Evolutionary conservation across 2,888 invertebrate genomes (phyloP).

Genomic region (Andrena fulva): DNA sequence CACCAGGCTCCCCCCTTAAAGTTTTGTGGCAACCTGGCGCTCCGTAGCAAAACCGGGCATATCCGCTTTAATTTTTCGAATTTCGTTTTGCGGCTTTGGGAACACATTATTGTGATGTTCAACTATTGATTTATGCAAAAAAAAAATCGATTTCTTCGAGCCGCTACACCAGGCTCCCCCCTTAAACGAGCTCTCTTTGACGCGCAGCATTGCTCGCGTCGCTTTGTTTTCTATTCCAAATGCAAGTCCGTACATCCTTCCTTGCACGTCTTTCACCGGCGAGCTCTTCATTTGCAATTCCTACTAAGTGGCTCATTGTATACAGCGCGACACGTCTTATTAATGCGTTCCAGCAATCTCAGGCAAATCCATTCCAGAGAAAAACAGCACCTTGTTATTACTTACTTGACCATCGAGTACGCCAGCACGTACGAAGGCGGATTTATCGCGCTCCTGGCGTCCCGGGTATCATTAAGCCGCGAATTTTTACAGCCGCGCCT

Average conservation of each 20-base stretch:
- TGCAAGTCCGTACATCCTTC: conserved; percentile 1
- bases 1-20: too few relatives aligned
- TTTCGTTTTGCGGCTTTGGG: too few relatives aligned
- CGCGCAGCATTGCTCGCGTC: conserved; percentile 1
- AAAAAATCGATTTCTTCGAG: too few relatives aligned
- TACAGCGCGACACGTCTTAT: neutral
- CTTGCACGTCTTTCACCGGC: neutral
- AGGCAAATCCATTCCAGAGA: neutral
- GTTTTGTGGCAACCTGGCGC: too few relatives aligned
- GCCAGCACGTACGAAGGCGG: neutral
- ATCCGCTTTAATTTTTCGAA: too few relatives aligned
- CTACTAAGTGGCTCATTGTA: neutral
- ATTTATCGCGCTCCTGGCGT: conserved; percentile 16
- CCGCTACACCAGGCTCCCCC: too few relatives aligned
- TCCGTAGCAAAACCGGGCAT: too few relatives aligned
- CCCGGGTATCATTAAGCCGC: conserved; percentile 48
- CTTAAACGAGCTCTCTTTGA: neutral
- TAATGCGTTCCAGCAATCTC: too few relatives aligned
- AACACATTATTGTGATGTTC: too few relatives aligned
- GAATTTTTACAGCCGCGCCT: conserved; percentile 46
- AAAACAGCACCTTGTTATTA: conserved; percentile 30
- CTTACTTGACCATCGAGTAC: conserved; percentile 18
- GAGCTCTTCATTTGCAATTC: conserved; percentile 8
- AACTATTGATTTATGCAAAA: too few relatives aligned
- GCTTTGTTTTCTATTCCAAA: conserved; percentile 1